Conservation (phyloP, 2,113 vertebrate genomes). For the Bucco capensis region DNA sequence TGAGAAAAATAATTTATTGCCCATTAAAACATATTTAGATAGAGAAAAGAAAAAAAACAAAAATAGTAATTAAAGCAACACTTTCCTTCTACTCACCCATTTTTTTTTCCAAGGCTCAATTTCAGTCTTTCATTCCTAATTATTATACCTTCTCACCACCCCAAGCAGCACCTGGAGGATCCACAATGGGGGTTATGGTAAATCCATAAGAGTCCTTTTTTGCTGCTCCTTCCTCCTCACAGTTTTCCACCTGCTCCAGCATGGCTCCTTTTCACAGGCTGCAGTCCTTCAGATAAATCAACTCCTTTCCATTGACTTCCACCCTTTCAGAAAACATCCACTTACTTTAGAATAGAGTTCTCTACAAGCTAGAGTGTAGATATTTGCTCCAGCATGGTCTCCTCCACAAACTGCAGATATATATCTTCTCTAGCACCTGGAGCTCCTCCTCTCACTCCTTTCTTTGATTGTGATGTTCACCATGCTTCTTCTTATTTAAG, state of each 20-base stretch:
- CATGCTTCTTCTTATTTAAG: background rate
- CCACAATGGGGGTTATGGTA: background rate
- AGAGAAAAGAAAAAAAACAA: background rate
- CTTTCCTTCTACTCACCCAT: background rate
- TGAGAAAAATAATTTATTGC: background rate
- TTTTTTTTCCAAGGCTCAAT: background rate
- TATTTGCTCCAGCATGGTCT: background rate
- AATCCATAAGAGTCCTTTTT: background rate
- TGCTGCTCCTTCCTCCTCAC: background rate
- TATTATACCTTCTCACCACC: background rate
- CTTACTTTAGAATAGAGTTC: background rate
- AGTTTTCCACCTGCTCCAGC: background rate
- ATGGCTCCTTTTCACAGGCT: background rate
- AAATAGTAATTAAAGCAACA: background rate
- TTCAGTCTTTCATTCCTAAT: background rate
- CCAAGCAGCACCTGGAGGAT: background rate
- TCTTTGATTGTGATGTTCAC: background rate
- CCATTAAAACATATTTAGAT: background rate
- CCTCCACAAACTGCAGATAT: background rate
- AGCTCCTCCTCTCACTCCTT: background rate
- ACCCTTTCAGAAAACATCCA: background rate
- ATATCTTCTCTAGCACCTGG: background rate
- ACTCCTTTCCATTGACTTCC: background rate
- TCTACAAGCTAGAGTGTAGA: background rate
- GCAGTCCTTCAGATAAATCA: background rate